Conservation (phyloP, 2,888 invertebrate genomes). For the Dioctria rufipes region DNA sequence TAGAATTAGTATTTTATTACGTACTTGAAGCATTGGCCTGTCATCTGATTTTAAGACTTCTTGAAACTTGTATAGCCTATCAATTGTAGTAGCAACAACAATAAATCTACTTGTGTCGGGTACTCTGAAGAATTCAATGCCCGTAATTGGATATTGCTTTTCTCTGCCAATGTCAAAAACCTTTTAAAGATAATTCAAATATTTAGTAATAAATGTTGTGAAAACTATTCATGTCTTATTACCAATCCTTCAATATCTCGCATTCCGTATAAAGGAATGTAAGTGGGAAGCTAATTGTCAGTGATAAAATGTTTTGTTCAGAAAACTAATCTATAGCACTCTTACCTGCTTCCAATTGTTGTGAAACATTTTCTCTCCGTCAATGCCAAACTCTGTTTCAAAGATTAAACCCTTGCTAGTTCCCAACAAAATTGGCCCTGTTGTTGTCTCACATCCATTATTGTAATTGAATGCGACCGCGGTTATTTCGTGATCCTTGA, state of each 20-base stretch:
- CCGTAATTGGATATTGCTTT: conserved; percentile 85
- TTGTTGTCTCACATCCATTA: conserved; percentile 79
- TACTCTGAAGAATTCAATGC: conserved; percentile 85
- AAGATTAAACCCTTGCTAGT: conserved; percentile 92
- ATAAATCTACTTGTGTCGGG: conserved; percentile 82
- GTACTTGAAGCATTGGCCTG: conserved; percentile 76
- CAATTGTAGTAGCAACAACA: conserved; percentile 87
- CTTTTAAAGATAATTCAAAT: conserved; percentile 71
- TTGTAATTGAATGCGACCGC: conserved; percentile 91
- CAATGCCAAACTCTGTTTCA: conserved; percentile 88
- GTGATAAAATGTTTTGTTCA: conserved; percentile 6
- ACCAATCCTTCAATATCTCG: conserved; percentile 85
- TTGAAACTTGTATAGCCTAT: conserved; percentile 89
- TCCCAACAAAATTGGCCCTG: conserved; percentile 90
- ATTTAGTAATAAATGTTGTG: neutral
- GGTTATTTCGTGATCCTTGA: conserved; percentile 83
- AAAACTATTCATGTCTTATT: conserved; percentile 63
- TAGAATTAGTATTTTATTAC: conserved; percentile 49
- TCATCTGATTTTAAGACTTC: conserved; percentile 84
- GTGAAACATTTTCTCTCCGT: conserved; percentile 87
- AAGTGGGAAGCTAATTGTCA: conserved; percentile 78
- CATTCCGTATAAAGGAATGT: conserved; percentile 81
- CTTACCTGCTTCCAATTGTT: conserved; percentile 89
- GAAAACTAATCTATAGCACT: neutral
- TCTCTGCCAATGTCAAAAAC: conserved; percentile 91